Evolutionary conservation across 2,797 vertebrate genomes (phyloP).

Genomic region (Enteromius viviparus): DNA sequence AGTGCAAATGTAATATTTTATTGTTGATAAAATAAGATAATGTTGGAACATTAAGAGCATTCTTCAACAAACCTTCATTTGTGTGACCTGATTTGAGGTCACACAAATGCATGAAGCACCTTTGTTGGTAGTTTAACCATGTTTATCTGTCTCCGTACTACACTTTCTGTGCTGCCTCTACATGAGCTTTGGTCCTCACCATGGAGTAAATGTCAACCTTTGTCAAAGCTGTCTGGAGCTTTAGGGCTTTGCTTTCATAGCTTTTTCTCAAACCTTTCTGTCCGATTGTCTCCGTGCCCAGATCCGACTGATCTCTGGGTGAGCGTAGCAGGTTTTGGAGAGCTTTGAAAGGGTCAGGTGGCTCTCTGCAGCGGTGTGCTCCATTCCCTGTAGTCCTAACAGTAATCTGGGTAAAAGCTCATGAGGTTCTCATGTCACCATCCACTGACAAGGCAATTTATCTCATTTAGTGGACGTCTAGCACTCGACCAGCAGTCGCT

Average conservation of each 20-base stretch:
- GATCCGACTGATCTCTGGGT: constrained; percentile 23
- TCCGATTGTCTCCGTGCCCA: not conserved
- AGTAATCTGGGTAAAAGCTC: constrained; percentile 38
- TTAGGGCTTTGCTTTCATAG: constrained; percentile 18
- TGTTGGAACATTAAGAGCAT: too few species aligned
- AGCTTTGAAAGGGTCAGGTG: constrained; percentile 28
- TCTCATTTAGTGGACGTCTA: constrained; percentile 45
- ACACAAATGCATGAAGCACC: not conserved
- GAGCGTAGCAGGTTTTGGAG: not conserved
- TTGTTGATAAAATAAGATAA: too few species aligned
- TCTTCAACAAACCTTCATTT: not conserved
- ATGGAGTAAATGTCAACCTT: constrained; percentile 14
- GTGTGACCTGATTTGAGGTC: not conserved
- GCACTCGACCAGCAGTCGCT: not conserved
- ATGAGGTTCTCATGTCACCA: constrained; percentile 32
- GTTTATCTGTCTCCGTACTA: not conserved
- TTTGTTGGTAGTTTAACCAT: not conserved
- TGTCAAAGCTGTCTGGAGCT: constrained; percentile 19
- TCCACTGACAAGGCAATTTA: constrained; percentile 24
- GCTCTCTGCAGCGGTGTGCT: constrained; percentile 15
- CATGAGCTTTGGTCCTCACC: not conserved
- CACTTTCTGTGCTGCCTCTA: not conserved
- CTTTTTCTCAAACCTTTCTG: constrained; percentile 22
- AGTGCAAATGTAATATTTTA: too few species aligned
- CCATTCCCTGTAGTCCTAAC: constrained; percentile 18